Evolutionary conservation across 2,888 invertebrate species (phyloP).

Genomic region (Thyatira batis): DNA sequence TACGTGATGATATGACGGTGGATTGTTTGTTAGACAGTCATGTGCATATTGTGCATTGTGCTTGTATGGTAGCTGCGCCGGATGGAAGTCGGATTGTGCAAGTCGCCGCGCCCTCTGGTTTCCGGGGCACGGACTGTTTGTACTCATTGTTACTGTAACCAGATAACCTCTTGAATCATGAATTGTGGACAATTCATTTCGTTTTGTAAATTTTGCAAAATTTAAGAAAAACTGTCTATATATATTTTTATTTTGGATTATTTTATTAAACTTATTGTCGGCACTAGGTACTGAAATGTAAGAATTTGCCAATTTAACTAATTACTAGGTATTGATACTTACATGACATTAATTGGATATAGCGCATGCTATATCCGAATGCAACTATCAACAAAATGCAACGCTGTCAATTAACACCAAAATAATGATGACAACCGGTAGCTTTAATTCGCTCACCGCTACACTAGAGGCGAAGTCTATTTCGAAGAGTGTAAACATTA

Average conservation of each 20-base stretch:
- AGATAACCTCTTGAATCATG: not conserved
- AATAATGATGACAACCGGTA: constrained; percentile 20
- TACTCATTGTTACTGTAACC: not conserved
- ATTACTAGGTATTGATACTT: no score
- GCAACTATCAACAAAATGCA: constrained; percentile 24
- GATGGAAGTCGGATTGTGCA: constrained; percentile 60
- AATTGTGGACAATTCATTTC: not conserved
- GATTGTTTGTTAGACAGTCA: constrained; percentile 25
- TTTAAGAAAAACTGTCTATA: not conserved
- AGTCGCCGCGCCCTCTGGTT: constrained; percentile 52
- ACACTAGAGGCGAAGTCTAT: constrained; percentile 17
- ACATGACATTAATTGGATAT: no score
- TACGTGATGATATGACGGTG: constrained; percentile 37
- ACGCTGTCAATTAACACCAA: constrained; percentile 17
- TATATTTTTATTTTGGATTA: constrained; percentile 20
- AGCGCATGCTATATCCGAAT: constrained; percentile 23
- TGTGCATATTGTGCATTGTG: constrained; percentile 32
- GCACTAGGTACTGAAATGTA: no score
- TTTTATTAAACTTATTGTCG: no score
- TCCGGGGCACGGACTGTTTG: constrained; percentile 33
- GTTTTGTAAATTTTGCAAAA: not conserved
- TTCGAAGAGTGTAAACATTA: constrained; percentile 24
- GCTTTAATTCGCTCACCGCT: constrained; percentile 5
- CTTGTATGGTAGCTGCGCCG: constrained; percentile 40
- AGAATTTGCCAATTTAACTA: no score